phyloP scores from a whole-genome alignment of 2,888 invertebrate genomes.

The Busseola fusca region DNA sequence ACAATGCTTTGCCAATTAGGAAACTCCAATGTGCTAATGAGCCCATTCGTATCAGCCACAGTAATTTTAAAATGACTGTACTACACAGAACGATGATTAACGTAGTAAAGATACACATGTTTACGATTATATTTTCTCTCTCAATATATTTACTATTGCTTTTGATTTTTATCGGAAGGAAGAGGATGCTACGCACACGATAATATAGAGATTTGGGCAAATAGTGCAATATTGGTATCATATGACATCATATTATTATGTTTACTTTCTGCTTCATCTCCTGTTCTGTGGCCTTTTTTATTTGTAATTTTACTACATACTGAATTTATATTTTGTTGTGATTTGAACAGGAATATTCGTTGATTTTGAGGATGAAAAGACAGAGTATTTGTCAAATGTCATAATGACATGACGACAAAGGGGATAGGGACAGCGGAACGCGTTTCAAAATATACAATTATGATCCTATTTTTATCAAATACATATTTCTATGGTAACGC shows the following conservation, averaged over 20 bases:
- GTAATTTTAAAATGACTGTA: conserved; percentile 62
- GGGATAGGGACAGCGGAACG: too few relatives aligned
- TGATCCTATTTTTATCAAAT: neutral
- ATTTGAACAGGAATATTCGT: neutral
- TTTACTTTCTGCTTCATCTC: neutral
- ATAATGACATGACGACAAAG: neutral
- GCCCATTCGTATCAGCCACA: conserved; percentile 72
- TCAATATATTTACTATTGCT: neutral
- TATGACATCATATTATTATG: too few relatives aligned
- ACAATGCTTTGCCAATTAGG: conserved; percentile 69
- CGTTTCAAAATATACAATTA: neutral
- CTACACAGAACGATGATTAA: conserved; percentile 58
- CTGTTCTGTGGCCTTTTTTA: neutral
- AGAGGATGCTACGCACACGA: neutral
- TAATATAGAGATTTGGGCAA: neutral
- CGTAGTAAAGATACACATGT: conserved; percentile 66
- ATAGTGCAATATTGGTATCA: neutral
- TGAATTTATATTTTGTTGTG: neutral
- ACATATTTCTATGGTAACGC: neutral
- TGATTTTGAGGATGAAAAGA: conserved; percentile 1
- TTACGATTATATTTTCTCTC: neutral
- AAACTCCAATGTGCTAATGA: conserved; percentile 78
- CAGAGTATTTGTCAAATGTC: neutral
- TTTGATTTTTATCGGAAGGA: neutral
- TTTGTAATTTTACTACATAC: neutral